Base-by-base conservation (phyloP, 2,797 vertebrate genomes). In the Emydoidea blandingii region DNA sequence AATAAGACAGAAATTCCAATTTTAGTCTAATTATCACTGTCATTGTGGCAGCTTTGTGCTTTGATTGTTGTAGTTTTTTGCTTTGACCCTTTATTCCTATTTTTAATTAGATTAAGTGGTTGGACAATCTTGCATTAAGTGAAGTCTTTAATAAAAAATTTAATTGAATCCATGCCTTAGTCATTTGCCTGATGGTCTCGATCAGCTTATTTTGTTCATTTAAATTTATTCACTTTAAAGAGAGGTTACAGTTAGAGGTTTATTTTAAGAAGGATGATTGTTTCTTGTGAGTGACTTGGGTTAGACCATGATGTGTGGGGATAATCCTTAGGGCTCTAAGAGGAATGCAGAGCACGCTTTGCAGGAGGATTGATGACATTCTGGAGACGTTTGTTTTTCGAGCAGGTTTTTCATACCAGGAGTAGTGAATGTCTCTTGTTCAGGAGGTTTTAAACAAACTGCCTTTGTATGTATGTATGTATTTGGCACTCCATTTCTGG, bases 81-180 rank as follows among this genome's bases (percentile, higher is more conserved):
- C 21, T 54, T n/a, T 53, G 34, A 80, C 8, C 3, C 4, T 31
- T 80, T 37, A 1, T 1, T 34, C 0, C 5, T 76, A 0, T 8
- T 82, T 44, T 53, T n/a, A 4, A 0, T 59, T 49, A 18, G 27
- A 78, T 31, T 8, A 49, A 29, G 25, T 49, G 5, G 15, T 49
- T 78, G 14, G 47, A 78, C 15, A 78, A 49, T 78, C 27, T 78
- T 18, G 74, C 8, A 18, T 78, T 78, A 29, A 78, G 47, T 29
- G 44, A 49, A 78, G 27, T 23, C 19, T 72, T 68, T 78, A 49
- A 78, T 29, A 29, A 78, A 49, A 78, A 78, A 31, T 29, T 9
- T 8, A 76, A 78, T 31, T 78, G 44, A 49, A 78, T 78, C 44
- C 41, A 29, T 49, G 74, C 74, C 74, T 49, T 16, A 49, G 27